Conservation (phyloP, 2,797 vertebrate species). For the Psittacula derbiana region DNA sequence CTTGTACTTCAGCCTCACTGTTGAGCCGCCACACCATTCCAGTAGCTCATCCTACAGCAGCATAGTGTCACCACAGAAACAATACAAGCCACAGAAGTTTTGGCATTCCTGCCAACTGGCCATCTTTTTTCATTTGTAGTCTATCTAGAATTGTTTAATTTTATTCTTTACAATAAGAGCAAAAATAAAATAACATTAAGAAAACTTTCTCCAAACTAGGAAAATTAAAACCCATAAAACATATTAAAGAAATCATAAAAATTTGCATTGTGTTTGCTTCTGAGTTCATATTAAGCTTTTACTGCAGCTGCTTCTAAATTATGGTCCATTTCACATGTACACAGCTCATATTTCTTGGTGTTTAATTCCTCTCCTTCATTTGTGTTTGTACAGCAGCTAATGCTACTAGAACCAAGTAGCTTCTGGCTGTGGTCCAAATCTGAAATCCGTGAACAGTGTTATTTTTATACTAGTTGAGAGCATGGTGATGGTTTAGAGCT, state of each 20-base stretch:
- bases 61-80: constrained; percentile 24
- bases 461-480: not conserved
- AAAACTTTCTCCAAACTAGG: constrained; percentile 25
- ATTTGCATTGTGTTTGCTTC: constrained; percentile 90
- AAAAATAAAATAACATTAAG: constrained; percentile 52
- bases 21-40: not conserved
- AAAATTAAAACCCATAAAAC: constrained; percentile 28
- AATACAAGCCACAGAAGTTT: constrained; percentile 33
- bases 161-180: constrained; percentile 40
- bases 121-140: not conserved
- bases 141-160: not conserved
- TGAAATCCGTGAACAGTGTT: not conserved
- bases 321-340: constrained; percentile 57
- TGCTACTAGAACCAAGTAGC: not conserved
- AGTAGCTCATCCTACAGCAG: constrained; percentile 5
- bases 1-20: not conserved
- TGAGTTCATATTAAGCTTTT: constrained; percentile 86
- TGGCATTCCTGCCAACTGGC: constrained; percentile 48
- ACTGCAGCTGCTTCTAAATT: constrained; percentile 82
- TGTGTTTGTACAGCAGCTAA: not conserved
- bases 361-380: not conserved
- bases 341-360: not conserved
- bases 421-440: not conserved
- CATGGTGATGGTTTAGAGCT: not conserved
- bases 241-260: constrained; percentile 59